Conservation (phyloP, 2,797 vertebrate species). For the Macropodus opercularis region DNA sequence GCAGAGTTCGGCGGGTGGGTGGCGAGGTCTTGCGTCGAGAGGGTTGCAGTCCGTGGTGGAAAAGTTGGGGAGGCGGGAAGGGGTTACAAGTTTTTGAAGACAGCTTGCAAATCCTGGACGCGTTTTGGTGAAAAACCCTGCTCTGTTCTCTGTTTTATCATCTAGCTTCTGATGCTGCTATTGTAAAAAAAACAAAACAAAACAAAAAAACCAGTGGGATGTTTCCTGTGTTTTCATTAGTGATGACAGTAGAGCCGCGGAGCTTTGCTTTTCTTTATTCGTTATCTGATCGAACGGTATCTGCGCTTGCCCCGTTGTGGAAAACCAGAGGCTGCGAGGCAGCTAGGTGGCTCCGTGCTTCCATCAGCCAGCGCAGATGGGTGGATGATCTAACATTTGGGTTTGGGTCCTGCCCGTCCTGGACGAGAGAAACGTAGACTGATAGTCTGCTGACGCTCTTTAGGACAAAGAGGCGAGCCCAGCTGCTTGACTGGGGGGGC, state of each 20-base stretch:
- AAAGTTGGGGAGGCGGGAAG: slow-evolving; percentile 11
- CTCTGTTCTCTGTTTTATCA: background rate
- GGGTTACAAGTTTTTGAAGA: slow-evolving; percentile 33
- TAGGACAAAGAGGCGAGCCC: slow-evolving; percentile 80
- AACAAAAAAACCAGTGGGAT: background rate
- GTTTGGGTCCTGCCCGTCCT: slow-evolving; percentile 35
- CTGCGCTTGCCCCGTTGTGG: slow-evolving; percentile 18
- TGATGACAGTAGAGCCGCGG: slow-evolving; percentile 12
- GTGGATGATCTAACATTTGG: slow-evolving; percentile 24
- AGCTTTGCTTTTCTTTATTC: slow-evolving; percentile 13
- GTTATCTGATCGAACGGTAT: slow-evolving; percentile 13
- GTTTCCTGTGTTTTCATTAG: slow-evolving; percentile 18
- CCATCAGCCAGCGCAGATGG: slow-evolving; percentile 34
- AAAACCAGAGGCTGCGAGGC: slow-evolving; percentile 32
- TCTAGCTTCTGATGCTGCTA: background rate
- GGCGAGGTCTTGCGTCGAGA: slow-evolving; percentile 36
- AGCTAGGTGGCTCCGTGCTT: slow-evolving; percentile 39
- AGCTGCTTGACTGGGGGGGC: slow-evolving; percentile 69
- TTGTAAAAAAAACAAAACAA: slow-evolving; percentile 8
- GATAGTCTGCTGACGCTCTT: slow-evolving; percentile 71
- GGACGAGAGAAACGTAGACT: slow-evolving; percentile 64
- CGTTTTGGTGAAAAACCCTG: slow-evolving; percentile 21
- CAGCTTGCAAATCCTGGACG: slow-evolving; percentile 14
- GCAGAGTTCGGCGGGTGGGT: slow-evolving; percentile 43
- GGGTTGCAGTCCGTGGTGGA: slow-evolving; percentile 37